Conservation (phyloP, 2,888 invertebrate genomes). For the Lasioglossum marginatum region DNA sequence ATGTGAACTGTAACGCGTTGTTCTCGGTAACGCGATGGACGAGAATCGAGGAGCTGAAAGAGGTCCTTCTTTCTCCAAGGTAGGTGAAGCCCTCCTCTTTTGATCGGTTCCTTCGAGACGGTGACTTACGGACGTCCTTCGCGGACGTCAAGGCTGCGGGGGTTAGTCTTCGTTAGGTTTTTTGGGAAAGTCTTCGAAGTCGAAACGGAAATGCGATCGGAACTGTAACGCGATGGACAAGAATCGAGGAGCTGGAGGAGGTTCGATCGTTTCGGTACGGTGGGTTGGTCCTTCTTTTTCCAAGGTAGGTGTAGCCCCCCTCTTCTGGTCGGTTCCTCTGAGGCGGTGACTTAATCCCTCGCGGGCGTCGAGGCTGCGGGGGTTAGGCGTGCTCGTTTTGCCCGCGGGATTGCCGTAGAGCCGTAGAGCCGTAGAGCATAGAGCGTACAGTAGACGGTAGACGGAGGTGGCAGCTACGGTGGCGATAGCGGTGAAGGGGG, state of each 20-base stretch:
- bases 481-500: slow-evolving; percentile 4
- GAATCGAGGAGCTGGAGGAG: no score
- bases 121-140: slow-evolving; percentile 81
- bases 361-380: slow-evolving; percentile 75
- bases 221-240: neutral
- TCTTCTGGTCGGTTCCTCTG: slow-evolving; percentile 27
- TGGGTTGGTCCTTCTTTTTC: neutral
- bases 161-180: slow-evolving; percentile 63
- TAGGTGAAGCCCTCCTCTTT: no score
- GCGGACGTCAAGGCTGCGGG: slow-evolving; percentile 74
- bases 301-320: neutral
- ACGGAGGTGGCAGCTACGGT: slow-evolving; percentile 55
- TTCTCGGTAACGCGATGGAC: neutral
- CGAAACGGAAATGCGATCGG: neutral
- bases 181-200: neutral
- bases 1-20: no score
- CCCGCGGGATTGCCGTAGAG: slow-evolving; percentile 69
- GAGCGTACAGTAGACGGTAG: slow-evolving; percentile 35
- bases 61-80: no score
- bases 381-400: slow-evolving; percentile 77
- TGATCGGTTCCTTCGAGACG: no score
- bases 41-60: neutral
- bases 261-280: neutral
- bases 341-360: slow-evolving; percentile 77
- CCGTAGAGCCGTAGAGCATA: slow-evolving; percentile 47